Conservation (phyloP, 2,113 vertebrate genomes). For the Ochotona princeps region DNA sequence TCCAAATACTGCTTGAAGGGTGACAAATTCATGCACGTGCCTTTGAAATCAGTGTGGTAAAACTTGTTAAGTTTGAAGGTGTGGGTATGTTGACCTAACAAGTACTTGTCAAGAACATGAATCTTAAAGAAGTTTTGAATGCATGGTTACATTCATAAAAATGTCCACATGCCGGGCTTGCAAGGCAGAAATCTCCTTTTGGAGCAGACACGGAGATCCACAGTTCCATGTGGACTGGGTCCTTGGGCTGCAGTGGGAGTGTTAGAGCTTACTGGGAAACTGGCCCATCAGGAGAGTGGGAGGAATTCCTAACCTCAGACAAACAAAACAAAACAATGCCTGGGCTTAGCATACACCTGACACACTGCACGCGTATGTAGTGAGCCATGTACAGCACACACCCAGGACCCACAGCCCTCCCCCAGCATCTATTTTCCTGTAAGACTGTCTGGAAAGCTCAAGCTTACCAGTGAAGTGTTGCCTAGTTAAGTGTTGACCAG, state of each 20-base stretch:
- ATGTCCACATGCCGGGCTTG: not conserved
- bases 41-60: not conserved
- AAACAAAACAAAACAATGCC: not conserved
- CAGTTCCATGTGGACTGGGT: not conserved
- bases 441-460: not conserved
- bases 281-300: fast-evolving
- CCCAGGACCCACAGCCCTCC: not conserved
- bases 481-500: not conserved
- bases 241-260: not conserved
- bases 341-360: not conserved
- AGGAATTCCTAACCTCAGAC: too few relatives aligned
- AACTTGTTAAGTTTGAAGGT: too few relatives aligned
- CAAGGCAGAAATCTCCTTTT: not conserved
- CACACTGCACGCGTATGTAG: fast-evolving
- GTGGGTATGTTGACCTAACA: not conserved
- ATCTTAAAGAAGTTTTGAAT: not conserved
- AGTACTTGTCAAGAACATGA: fast-evolving
- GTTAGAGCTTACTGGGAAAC: too few relatives aligned
- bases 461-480: fast-evolving
- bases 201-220: not conserved
- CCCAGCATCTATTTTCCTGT: not conserved
- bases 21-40: fast-evolving
- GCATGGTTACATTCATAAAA: not conserved
- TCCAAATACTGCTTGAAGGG: too few relatives aligned
- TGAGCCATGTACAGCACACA: not conserved